These are phyloP conservation scores for Atherinosoma microstoma DNA, from an alignment of 2,797 vertebrate genomes.

Conservation along the genomic window DNA sequence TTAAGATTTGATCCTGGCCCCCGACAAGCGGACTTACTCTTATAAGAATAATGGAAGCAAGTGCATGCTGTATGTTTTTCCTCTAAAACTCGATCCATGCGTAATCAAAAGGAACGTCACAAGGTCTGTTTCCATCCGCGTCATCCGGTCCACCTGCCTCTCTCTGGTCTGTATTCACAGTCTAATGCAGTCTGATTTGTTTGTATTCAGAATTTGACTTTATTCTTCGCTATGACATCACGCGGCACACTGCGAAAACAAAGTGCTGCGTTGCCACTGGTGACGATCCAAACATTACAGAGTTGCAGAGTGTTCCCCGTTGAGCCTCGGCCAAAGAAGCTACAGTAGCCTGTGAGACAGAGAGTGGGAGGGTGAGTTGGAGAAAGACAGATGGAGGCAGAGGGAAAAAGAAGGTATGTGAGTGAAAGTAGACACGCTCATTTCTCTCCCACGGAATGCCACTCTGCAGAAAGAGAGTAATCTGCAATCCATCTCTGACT, in stretches of 20 bases:
- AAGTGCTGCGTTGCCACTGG: slow-evolving; percentile 26
- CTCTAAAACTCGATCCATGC: slow-evolving; percentile 5
- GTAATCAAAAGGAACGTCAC: background rate
- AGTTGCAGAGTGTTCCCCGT: slow-evolving; percentile 16
- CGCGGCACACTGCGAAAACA: slow-evolving; percentile 37
- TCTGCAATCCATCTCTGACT: slow-evolving; percentile 58
- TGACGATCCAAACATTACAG: slow-evolving; percentile 44
- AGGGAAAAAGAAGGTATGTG: slow-evolving; percentile 16
- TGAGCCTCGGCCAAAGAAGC: slow-evolving; percentile 39
- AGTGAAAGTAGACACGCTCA: slow-evolving; percentile 40
- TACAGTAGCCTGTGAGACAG: slow-evolving; percentile 29
- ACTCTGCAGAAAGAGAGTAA: slow-evolving; percentile 46
- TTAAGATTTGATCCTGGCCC: slow-evolving; percentile 12
- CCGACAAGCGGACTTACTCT: slow-evolving; percentile 6
- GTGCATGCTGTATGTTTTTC: background rate
- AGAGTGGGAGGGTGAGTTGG: slow-evolving; percentile 12
- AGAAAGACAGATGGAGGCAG: slow-evolving; percentile 7
- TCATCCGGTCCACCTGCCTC: background rate
- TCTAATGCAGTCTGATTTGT: slow-evolving; percentile 17
- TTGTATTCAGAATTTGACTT: background rate
- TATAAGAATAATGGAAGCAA: background rate
- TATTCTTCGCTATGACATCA: slow-evolving; percentile 47
- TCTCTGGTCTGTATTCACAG: background rate
- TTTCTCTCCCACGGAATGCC: slow-evolving; percentile 52
- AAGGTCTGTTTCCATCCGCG: background rate